A percentile compares a stretch with the other conserved stretches of the same genome.
These are phyloP conservation scores for Nothocercus nigrocapillus DNA, from an alignment of 2,113 vertebrate species.

Conservation along the genomic window DNA sequence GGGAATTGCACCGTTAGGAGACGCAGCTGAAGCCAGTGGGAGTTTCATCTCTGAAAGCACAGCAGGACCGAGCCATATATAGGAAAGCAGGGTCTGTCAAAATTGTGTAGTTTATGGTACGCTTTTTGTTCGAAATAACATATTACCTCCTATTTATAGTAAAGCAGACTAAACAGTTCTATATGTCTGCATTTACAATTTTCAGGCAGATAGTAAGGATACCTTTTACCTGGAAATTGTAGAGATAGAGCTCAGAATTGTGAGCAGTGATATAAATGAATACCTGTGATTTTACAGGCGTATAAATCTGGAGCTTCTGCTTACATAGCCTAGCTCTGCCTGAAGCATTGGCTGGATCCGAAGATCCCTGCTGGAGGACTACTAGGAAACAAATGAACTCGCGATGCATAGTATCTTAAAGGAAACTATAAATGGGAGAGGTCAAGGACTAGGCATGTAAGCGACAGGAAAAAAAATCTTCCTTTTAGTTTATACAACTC, in stretches of 20 bases:
- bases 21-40: slow-evolving; percentile 20
- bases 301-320: slow-evolving; percentile 60
- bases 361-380: slow-evolving; percentile 72
- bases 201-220: slow-evolving; percentile 48
- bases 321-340: slow-evolving; percentile 40
- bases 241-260: slow-evolving; percentile 40
- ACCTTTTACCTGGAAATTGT: slow-evolving; percentile 55
- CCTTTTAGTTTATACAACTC: slow-evolving; percentile 81
- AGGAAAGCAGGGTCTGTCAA: slow-evolving; percentile 53
- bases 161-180: slow-evolving; percentile 72
- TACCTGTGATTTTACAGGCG: slow-evolving; percentile 57
- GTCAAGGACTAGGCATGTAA: slow-evolving; percentile 81
- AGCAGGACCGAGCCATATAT: slow-evolving; percentile 24
- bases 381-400: slow-evolving; percentile 79
- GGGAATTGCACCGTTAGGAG: not conserved
- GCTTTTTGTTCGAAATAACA: slow-evolving; percentile 59
- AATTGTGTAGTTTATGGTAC: slow-evolving; percentile 51
- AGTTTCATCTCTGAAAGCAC: slow-evolving; percentile 32
- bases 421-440: slow-evolving; percentile 85
- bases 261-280: slow-evolving; percentile 47
- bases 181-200: slow-evolving; percentile 56
- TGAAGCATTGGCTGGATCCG: slow-evolving; percentile 54
- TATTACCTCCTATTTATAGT: slow-evolving; percentile 56
- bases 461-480: slow-evolving; percentile 72
- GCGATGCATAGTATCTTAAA: slow-evolving; percentile 77